Evolutionary conservation across 2,113 vertebrate genomes (phyloP), one percentile per base, ranked within the genome.

Genomic region (Cavia porcellus): DNA sequence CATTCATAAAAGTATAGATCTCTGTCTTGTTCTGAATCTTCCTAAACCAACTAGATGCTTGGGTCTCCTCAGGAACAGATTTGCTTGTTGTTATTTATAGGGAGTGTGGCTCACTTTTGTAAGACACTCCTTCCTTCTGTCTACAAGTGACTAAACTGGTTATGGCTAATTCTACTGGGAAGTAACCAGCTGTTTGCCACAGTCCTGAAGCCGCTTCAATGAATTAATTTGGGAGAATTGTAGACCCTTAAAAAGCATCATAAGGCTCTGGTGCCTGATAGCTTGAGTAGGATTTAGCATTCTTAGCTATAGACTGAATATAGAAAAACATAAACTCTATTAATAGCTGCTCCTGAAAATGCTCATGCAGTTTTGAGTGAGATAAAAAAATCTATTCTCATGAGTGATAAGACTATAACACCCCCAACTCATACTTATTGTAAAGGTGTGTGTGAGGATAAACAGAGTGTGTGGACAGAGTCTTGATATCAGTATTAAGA

Each of bases 101-200:
- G 59, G 74, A 94, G 93, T 66, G 80, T 91, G 85, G 83, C 86
- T 97, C 96, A 82, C 57, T 92, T 95, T 92, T 95, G 45, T 75
- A 85, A 35, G 75, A 87, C 89, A 96, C 79, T 97, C 89, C 95
- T 94, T 89, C 79, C 77, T 93, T 79, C 81, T 85, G 90, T 94
- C 89, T 57, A 64, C 66, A 89, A 94, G 84, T 79, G 86, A 82
- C 96, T 97, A 66, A 96, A 94, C 96, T 96, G 95, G 89, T 70
- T 95, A 82, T 72, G 96, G 87, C 81, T 79, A 96, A 96, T 97
- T 97, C 96, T 95, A 86, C 75, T 70, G 96, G 95, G 87, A 96
- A 74, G 84, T 86, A 88, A 89, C 93, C 97, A 97, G 96, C 94
- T 98, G 95, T 92, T 96, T 98, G 89, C 74, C 64, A 94, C 92